Conservation (phyloP, 2,888 invertebrate genomes). For the Cephonodes hylas region DNA sequence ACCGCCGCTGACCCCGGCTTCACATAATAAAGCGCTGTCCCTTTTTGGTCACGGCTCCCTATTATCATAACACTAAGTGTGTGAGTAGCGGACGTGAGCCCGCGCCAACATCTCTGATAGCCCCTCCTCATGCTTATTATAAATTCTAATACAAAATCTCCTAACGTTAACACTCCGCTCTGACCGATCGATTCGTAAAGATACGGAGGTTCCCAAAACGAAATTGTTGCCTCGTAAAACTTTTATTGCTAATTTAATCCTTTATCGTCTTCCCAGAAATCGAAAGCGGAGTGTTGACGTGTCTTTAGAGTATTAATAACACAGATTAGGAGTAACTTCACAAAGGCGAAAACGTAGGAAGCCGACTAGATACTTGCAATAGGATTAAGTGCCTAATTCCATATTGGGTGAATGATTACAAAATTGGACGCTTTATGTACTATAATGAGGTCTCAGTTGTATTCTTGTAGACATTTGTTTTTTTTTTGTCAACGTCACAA, state of each 20-base stretch:
- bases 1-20: conserved; percentile 43
- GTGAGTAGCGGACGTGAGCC: conserved; percentile 50
- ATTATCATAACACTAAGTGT: conserved; percentile 61
- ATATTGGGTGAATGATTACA: conserved; percentile 58
- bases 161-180: background rate
- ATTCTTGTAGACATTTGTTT: conserved; percentile 22
- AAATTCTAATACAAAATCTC: conserved; percentile 48
- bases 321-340: conserved; percentile 33
- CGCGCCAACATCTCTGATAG: conserved; percentile 24
- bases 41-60: conserved; percentile 60
- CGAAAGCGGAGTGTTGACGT: conserved; percentile 21
- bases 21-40: conserved; percentile 50
- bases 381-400: conserved; percentile 54
- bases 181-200: conserved; percentile 56
- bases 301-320: conserved; percentile 34
- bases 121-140: conserved; percentile 43
- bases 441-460: conserved; percentile 45
- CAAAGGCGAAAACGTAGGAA: conserved; percentile 49
- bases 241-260: conserved; percentile 52
- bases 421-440: conserved; percentile 52
- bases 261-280: conserved; percentile 20
- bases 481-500: background rate
- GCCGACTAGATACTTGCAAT: conserved; percentile 36
- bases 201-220: conserved; percentile 43
- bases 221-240: conserved; percentile 39